Evolutionary conservation across 2,888 invertebrate genomes (phyloP).

Genomic region (Aplocera efformata): DNA sequence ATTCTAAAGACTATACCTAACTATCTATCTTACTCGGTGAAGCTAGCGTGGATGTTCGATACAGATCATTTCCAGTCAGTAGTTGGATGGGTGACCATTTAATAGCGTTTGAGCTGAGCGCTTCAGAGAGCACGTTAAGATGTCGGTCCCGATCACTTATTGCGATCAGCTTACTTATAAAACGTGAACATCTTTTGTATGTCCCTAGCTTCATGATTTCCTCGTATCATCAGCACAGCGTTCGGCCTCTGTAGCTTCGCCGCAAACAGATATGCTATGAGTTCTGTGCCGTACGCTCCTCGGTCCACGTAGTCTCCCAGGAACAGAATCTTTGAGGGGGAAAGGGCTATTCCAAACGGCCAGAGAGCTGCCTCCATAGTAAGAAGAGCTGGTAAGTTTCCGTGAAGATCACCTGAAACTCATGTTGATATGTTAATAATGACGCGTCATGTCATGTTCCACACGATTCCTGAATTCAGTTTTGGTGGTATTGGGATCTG

Average conservation of each 20-base stretch:
- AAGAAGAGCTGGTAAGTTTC: conserved; percentile 84
- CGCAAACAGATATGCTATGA: conserved; percentile 85
- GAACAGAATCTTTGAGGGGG: conserved; percentile 84
- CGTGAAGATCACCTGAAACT: conserved; percentile 85
- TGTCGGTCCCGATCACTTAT: too few species aligned
- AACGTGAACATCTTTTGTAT: conserved; percentile 88
- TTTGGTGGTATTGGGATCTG: too few species aligned
- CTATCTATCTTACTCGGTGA: too few species aligned
- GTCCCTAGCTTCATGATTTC: conserved; percentile 88
- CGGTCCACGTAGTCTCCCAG: conserved; percentile 90
- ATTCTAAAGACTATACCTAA: too few species aligned
- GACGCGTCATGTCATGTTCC: neutral
- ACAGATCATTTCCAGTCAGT: too few species aligned
- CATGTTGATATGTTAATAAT: neutral
- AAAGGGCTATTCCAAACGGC: conserved; percentile 83
- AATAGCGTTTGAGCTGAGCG: too few species aligned
- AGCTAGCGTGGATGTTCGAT: too few species aligned
- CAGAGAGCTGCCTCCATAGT: conserved; percentile 85
- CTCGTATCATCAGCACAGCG: conserved; percentile 83
- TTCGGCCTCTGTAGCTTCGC: conserved; percentile 84
- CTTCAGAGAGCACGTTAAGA: too few species aligned
- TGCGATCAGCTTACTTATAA: conserved; percentile 70
- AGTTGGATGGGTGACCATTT: too few species aligned
- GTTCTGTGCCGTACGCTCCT: conserved; percentile 84
- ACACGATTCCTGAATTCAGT: too few species aligned